Evolutionary conservation across 2,797 vertebrate species (phyloP).

Genomic region (Sebastes umbrosus): DNA sequence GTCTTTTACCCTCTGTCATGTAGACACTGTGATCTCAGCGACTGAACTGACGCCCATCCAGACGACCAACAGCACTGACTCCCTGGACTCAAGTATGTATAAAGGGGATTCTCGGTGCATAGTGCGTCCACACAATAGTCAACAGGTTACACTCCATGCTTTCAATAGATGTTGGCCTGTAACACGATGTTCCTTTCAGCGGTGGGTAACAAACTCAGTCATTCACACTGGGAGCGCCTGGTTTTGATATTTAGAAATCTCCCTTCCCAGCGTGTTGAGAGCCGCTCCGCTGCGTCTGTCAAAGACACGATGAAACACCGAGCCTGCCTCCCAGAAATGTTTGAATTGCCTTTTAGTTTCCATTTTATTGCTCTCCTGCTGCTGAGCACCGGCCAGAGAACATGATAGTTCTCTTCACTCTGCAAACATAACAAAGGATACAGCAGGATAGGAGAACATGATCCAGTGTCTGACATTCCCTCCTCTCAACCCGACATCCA

Average conservation of each 20-base stretch:
- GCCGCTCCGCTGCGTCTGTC: conserved; percentile 40
- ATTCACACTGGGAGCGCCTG: not conserved
- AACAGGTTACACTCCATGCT: not conserved
- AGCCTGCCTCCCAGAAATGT: conserved; percentile 36
- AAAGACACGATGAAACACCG: conserved; percentile 43
- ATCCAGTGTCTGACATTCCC: conserved; percentile 31
- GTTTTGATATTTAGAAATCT: conserved; percentile 23
- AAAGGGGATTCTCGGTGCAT: not conserved
- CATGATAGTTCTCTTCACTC: conserved; percentile 43
- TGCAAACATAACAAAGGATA: conserved; percentile 53
- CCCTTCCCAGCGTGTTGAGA: conserved; percentile 24
- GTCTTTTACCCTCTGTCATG: not conserved
- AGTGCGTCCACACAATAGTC: not conserved
- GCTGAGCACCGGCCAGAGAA: conserved; percentile 27
- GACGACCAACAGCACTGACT: conserved; percentile 75
- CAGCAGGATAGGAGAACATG: conserved; percentile 41
- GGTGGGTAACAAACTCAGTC: not conserved
- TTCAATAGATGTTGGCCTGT: not conserved
- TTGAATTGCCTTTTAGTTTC: conserved; percentile 50
- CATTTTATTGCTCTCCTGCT: conserved; percentile 55
- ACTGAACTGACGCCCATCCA: conserved; percentile 64
- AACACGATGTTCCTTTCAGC: not conserved
- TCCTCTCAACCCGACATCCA: conserved; percentile 5
- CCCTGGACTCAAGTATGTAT: conserved; percentile 83
- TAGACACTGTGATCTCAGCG: conserved; percentile 63